Percentiles rank a stretch among this genome's conserved stretches.
Evolutionary conservation across 2,113 vertebrate species (phyloP).

Genomic region (Axis porcinus): DNA sequence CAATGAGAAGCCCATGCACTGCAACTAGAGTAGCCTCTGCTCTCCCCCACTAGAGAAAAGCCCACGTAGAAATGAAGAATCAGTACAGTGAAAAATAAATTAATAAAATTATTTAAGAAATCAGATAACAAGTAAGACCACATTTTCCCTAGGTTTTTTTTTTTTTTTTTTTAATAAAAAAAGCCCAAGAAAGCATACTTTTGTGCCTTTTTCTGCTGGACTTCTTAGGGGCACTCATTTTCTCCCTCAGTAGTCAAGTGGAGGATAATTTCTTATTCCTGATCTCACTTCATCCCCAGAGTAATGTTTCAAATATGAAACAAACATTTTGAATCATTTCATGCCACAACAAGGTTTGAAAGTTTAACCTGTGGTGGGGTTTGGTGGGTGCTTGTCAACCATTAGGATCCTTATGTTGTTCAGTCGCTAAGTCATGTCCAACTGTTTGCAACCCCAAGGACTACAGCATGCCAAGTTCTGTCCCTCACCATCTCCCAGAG

Average conservation of each 20-base stretch:
- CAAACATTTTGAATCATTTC: not conserved
- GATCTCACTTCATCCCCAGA: not conserved
- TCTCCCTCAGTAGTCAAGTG: not conserved
- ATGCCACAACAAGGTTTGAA: not conserved
- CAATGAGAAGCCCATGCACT: not conserved
- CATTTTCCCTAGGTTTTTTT: not conserved
- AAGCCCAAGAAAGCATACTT: not conserved
- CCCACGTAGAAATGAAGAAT: not conserved
- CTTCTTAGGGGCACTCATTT: not conserved
- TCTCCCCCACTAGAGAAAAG: not conserved
- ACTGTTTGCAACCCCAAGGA: not conserved
- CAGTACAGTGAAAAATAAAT: not conserved
- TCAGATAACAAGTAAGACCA: not conserved
- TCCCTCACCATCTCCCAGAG: not conserved
- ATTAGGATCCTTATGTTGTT: not conserved
- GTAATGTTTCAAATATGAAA: not conserved
- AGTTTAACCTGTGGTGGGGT: not conserved
- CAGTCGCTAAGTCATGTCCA: not conserved
- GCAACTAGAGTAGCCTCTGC: not conserved
- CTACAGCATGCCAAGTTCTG: not conserved
- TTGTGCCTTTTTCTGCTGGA: not conserved
- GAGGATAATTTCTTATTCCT: not conserved
- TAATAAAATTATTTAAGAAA: not conserved
- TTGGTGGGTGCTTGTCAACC: not conserved
- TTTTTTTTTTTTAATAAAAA: not conserved